phyloP scores from a whole-genome alignment of 2,888 invertebrate genomes.

The Ochropleura leucogaster region DNA sequence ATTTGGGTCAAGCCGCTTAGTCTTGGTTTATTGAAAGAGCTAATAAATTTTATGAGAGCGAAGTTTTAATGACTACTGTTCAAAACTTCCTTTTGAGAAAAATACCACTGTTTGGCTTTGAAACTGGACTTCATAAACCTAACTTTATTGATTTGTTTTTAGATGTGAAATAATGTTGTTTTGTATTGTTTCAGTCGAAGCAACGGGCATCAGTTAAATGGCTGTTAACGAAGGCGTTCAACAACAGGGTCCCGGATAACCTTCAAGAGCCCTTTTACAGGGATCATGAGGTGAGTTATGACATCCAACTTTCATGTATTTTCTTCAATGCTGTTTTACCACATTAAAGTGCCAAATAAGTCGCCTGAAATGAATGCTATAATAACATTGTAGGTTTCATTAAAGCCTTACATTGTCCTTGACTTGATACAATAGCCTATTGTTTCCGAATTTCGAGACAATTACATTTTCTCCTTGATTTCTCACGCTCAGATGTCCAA shows the following conservation, averaged over 20 bases:
- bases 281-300: conserved; percentile 95
- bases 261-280: conserved; percentile 98
- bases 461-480: conserved; percentile 49
- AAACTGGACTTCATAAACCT: neutral
- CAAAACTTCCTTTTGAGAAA: conserved; percentile 13
- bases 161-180: conserved; percentile 6
- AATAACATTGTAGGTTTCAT: conserved; percentile 24
- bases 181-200: conserved; percentile 95
- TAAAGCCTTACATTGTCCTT: conserved; percentile 41
- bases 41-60: conserved; percentile 43
- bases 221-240: conserved; percentile 98
- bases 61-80: conserved; percentile 49
- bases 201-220: conserved; percentile 98
- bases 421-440: conserved; percentile 32
- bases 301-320: neutral
- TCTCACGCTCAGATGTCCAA: conserved; percentile 32
- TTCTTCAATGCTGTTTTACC: conserved; percentile 14
- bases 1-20: conserved; percentile 49
- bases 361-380: conserved; percentile 14
- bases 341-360: neutral
- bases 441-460: conserved; percentile 44
- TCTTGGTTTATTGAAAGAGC: conserved; percentile 29
- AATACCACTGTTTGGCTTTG: conserved; percentile 4
- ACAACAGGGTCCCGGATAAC: conserved; percentile 98
- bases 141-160: neutral